Conservation (phyloP, 2,113 vertebrate genomes). For the Lethenteron camtschaticum region DNA sequence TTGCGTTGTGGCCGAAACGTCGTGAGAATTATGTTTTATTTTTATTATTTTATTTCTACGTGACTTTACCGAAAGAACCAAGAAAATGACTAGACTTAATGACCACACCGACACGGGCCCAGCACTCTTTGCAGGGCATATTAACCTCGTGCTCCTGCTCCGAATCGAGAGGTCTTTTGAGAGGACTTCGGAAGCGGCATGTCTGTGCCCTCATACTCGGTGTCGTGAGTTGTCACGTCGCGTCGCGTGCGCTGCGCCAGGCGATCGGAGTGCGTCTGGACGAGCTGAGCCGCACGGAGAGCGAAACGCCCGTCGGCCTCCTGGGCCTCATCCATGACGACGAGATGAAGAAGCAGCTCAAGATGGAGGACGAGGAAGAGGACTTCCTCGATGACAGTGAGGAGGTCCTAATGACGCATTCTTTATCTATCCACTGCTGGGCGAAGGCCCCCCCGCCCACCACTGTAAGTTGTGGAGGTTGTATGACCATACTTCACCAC, state of each 20-base stretch:
- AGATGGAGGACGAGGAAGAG: conserved; percentile 93
- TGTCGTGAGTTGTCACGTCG: background rate
- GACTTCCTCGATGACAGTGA: conserved; percentile 98
- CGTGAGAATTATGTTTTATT: too few species aligned
- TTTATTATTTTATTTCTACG: too few species aligned
- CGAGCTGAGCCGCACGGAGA: conserved; percentile 75
- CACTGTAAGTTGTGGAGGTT: too few species aligned
- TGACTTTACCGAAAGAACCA: too few species aligned
- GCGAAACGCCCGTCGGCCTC: conserved; percentile 81
- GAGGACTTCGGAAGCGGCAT: too few species aligned
- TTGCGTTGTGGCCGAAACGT: too few species aligned
- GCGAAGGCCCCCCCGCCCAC: too few species aligned
- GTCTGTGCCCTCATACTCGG: too few species aligned
- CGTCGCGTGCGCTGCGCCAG: conserved; percentile 19
- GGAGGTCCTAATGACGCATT: conserved; percentile 16
- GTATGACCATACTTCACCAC: too few species aligned
- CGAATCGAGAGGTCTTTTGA: background rate
- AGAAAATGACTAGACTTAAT: too few species aligned
- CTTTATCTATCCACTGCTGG: too few species aligned
- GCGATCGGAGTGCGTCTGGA: conserved; percentile 73
- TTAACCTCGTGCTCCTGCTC: background rate
- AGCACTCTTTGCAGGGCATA: background rate
- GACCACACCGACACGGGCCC: too few species aligned
- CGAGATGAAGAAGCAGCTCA: conserved; percentile 69
- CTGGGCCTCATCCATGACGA: conserved; percentile 89